Evolutionary conservation across 1,140 invertebrate species (phyloP), one percentile per base, ranked within the genome.

Genomic region (Zophobas atratus): DNA sequence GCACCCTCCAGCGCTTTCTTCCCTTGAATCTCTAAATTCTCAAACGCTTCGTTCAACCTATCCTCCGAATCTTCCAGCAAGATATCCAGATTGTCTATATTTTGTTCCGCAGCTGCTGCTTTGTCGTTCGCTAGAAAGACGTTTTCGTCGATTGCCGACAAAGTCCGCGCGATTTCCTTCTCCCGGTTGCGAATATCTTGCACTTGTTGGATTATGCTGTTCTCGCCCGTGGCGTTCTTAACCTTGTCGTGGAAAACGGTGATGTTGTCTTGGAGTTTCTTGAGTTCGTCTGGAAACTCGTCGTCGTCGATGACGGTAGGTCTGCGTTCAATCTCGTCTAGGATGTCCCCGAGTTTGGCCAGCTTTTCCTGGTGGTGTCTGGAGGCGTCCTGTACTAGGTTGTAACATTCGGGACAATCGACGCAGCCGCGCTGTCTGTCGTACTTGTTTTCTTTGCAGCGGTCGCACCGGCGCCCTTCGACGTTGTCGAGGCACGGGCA

Each of bases 361-460:
- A 93, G 86, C 81, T 92, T 91, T 2, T 84, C 86, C 70, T 96
- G 89, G 83, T 98, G 97, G n/a, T 88, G 83, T 84, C 94, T 93
- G 0, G 96, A 95, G 0, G 94, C 93, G 77, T 96, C 93, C 85
- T 97, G 94, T 0, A 99, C 96, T 0, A 99, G 88, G 86, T 96
- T 97, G 84, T 99, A 99, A 85, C 97, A 99, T 20, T 93, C 90
- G 0, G 96, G 96, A 87, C 97, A 99, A 84, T 98, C 94, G 70
- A 95, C 87, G 84, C 96, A 98, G 6, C 95, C 96, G 49, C 91
- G 91, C 80, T 96, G 93, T 38, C 95, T 89, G 84, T 96, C 93
- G 82, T 93, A 93, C 84, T 96, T 98, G 84, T 98, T 98, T 84
- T 98, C 96, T 86, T 96, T 96, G 85, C 97, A 99, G 36, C 94